These are phyloP conservation scores for Indicator maculatus DNA, from an alignment of 2,113 vertebrate species.

Conservation along the genomic window DNA sequence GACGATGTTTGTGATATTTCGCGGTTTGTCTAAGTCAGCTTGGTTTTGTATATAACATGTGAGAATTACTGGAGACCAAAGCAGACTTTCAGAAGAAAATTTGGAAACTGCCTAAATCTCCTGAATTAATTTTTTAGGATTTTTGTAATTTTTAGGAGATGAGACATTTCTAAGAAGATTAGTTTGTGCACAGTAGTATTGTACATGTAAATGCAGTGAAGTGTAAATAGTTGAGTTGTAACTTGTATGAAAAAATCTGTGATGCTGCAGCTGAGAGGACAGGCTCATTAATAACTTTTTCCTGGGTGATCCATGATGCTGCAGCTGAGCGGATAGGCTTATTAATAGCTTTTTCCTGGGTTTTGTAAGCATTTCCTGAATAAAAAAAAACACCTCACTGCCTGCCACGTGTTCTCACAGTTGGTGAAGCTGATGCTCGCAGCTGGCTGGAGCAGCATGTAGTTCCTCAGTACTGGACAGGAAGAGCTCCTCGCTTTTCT, in stretches of 20 bases:
- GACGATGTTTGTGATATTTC: background rate
- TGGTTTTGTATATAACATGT: background rate
- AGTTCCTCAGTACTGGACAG: conserved; percentile 91
- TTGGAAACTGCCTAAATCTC: background rate
- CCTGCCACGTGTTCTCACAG: conserved; percentile 18
- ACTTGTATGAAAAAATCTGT: background rate
- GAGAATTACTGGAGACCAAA: background rate
- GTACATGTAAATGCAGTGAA: background rate
- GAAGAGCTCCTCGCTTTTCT: conserved; percentile 82
- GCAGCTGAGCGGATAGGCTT: background rate
- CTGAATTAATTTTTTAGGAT: background rate
- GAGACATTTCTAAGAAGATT: background rate
- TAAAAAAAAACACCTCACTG: background rate
- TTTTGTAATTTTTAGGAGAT: background rate
- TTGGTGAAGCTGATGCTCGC: conserved; percentile 84
- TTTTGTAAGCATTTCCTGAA: background rate
- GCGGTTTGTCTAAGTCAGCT: background rate
- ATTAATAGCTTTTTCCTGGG: background rate
- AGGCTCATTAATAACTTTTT: background rate
- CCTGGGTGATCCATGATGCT: background rate
- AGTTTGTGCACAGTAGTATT: background rate
- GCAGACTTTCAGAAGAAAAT: background rate
- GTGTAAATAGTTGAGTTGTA: background rate
- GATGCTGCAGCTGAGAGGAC: background rate
- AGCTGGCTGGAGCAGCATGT: conserved; percentile 93